Conservation (phyloP, 2,888 invertebrate genomes). For the Ophonus ardosiacus region DNA sequence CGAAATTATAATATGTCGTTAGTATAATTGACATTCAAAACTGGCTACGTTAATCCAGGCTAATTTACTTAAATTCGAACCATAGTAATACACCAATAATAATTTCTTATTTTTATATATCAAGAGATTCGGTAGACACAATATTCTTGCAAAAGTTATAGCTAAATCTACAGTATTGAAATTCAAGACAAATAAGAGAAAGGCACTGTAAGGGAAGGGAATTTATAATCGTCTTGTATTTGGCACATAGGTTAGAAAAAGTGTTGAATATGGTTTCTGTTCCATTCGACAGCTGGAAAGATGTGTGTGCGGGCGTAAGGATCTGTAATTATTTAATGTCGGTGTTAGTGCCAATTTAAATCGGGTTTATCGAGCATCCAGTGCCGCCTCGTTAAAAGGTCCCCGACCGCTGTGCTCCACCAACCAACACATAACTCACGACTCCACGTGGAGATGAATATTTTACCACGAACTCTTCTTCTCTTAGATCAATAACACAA, state of each 20-base stretch:
- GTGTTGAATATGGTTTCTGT: neutral
- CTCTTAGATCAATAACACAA: neutral
- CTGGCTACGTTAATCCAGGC: too few relatives aligned
- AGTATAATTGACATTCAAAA: too few relatives aligned
- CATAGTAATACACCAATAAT: too few relatives aligned
- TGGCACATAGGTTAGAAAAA: neutral
- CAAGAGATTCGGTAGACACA: too few relatives aligned
- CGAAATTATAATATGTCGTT: too few relatives aligned
- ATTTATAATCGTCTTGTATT: neutral
- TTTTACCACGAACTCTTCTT: neutral
- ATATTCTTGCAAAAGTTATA: too few relatives aligned
- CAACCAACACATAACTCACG: conserved; percentile 55
- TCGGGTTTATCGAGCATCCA: conserved; percentile 66
- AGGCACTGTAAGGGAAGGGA: neutral
- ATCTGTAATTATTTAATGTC: conserved; percentile 66
- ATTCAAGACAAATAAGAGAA: too few relatives aligned
- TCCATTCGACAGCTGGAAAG: conserved; percentile 61
- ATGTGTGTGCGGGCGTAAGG: conserved; percentile 52
- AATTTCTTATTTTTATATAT: too few relatives aligned
- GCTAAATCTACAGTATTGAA: too few relatives aligned
- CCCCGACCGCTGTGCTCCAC: conserved; percentile 46
- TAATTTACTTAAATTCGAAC: too few relatives aligned
- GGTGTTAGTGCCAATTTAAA: conserved; percentile 67
- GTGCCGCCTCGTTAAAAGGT: conserved; percentile 63
- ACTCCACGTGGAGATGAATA: conserved; percentile 10